Conservation (phyloP, 2,113 vertebrate species). For the Passerina amoena region DNA sequence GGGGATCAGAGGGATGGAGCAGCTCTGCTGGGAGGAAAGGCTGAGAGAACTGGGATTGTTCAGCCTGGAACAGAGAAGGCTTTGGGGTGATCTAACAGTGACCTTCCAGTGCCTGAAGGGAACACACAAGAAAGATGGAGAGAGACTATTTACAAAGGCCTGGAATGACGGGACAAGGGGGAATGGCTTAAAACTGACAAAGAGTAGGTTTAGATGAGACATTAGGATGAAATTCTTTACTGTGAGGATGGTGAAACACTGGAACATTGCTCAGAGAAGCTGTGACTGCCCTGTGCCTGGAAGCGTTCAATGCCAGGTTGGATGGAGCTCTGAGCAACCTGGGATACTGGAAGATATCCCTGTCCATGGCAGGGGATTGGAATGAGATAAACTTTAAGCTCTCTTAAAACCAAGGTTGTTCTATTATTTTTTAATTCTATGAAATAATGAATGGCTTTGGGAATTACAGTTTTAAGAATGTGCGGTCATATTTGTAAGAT, state of each 20-base stretch:
- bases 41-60: rapidly evolving
- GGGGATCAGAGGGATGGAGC: not conserved
- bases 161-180: not conserved
- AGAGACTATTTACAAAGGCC: no score
- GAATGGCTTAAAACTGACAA: not conserved
- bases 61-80: rapidly evolving
- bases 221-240: not conserved
- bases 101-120: rapidly evolving
- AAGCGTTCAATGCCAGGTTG: not conserved
- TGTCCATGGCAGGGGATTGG: not conserved
- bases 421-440: not conserved
- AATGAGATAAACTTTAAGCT: not conserved
- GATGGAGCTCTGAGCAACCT: not conserved
- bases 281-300: not conserved
- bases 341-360: not conserved
- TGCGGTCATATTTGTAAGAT: not conserved
- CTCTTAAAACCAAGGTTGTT: rapidly evolving
- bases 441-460: not conserved
- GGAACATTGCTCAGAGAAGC: not conserved
- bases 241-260: not conserved
- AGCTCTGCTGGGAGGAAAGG: not conserved
- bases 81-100: rapidly evolving
- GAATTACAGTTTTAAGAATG: not conserved
- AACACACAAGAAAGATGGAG: rapidly evolving
- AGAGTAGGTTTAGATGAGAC: not conserved